Evolutionary conservation across 2,888 invertebrate genomes (phyloP), one percentile per base, ranked within the genome.

Genomic region (Agrochola macilenta): DNA sequence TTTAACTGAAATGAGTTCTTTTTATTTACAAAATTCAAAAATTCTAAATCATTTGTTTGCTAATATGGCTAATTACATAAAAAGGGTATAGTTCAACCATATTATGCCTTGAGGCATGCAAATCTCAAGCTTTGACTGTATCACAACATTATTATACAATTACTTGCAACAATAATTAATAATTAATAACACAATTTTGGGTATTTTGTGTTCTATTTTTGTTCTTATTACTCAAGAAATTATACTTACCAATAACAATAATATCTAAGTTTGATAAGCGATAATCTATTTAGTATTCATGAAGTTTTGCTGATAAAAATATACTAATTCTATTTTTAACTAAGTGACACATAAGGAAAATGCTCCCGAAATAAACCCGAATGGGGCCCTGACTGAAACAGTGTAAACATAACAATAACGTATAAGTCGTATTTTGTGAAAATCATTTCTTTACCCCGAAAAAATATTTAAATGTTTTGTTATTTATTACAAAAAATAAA

Each of bases 311-410:
- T 64, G 79, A 78, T 78, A 78, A 57, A 68, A 61, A 46, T 69
- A 78, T 61, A 46, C n/a, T 11, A 14, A 30, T 35, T 17, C 5
- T 78, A 78, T 70, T 78, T 78, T 39, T 70, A 46, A 54, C 1
- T n/a, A 14, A 26, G 39, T 78, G 69, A 78, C 63, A 70, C 78
- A 69, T 61, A 20, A 71, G 79, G 71, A 79, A 78, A 78, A 78
- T 71, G 30, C 7, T 35, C n/a, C 43, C n/a, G 30, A 57, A 70
- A 69, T 61, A 49, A 61, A 43, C 12, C 23, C 0, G 20, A 76
- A 2, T 30, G 12, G 5, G 43, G 9, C n/a, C 75, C 7, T 61
- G 60, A 60, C 39, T 17, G 5, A 49, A 60, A 69, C 0, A 66
- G 20, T 58, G 26, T 20, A 35, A 46, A n/a, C 30, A 23, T 68